Base-by-base conservation (phyloP, 2,113 vertebrate genomes). In the Bungarus multicinctus region DNA sequence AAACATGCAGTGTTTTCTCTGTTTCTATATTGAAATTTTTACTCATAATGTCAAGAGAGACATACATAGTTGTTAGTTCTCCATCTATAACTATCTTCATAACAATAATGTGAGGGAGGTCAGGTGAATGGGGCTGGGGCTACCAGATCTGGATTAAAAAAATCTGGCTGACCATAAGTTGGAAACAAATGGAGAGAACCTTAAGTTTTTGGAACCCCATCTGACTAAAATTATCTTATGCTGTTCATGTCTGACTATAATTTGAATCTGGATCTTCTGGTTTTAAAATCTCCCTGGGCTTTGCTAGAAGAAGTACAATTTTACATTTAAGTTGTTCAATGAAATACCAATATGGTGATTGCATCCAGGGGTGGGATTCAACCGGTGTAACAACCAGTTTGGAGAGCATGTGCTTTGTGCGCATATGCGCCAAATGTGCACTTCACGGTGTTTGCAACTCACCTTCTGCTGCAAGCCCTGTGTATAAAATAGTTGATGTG, bases 391-490 rank as follows among this genome's bases (percentile, higher is more conserved):
- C 47, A 50, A 50, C 47, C 47, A 50, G 47, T 9, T 50, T 50
- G 47, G 47, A 9, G 47, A 9, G 47, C 47, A 50, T 50, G 47
- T 1, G 1, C 47, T 50, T 50, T 50, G 47, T 50, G 47, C 47
- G 1, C 47, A 1, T 50, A 8, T 0, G 0, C 7, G 47, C 47
- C 47, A 50, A 50, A 50, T 50, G 47, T 1, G 1, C 8, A 50
- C 47, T 50, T 50, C 47, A 1, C 7, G 47, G 47, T 1, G 8
- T 50, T 50, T 50, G 47, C 47, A 50, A 50, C 47, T 50, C 8
- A 50, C 47, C 47, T 50, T 50, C 47, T 50, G 8, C 47, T 50
- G 47, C 47, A 50, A 50, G 47, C 47, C 47, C 47, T 1, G 8
- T 50, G 47, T 2, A 9, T 50, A 9, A 50, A 50, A 50, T 1